phyloP scores from a whole-genome alignment of 2,888 invertebrate species.

The Adelphocoris suturalis region DNA sequence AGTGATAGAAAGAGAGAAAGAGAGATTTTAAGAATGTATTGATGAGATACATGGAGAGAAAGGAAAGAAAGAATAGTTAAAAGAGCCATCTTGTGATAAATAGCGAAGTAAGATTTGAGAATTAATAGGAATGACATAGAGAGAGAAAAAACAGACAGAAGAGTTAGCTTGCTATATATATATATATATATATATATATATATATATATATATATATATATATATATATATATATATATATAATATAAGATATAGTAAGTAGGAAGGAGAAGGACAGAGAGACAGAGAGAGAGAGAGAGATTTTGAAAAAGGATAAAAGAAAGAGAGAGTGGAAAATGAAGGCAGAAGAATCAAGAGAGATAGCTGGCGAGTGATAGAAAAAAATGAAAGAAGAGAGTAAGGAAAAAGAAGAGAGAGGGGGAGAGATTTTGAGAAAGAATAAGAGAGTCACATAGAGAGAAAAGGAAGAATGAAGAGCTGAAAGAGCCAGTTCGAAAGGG shows the following conservation, averaged over 20 bases:
- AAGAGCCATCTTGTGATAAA: constrained; percentile 25
- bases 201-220: no score
- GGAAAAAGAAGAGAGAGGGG: background rate
- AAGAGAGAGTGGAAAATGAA: background rate
- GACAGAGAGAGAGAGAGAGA: background rate
- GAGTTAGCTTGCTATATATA: no score
- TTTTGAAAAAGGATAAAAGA: background rate
- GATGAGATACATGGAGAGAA: background rate
- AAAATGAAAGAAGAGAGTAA: constrained; percentile 4
- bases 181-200: no score
- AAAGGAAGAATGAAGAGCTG: background rate
- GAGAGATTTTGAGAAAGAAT: background rate
- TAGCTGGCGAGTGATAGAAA: background rate
- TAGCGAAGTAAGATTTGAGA: background rate
- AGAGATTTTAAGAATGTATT: background rate
- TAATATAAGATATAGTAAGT: no score
- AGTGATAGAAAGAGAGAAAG: background rate
- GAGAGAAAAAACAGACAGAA: background rate
- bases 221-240: no score
- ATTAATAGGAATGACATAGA: background rate
- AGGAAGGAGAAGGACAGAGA: no score
- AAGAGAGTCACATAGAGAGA: background rate
- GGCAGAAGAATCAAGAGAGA: background rate
- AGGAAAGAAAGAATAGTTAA: background rate
- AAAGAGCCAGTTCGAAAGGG: background rate